Percentiles rank a stretch among this genome's conserved stretches.
phyloP scores from a whole-genome alignment of 2,113 vertebrate genomes.

The Choloepus hoffmanni region DNA sequence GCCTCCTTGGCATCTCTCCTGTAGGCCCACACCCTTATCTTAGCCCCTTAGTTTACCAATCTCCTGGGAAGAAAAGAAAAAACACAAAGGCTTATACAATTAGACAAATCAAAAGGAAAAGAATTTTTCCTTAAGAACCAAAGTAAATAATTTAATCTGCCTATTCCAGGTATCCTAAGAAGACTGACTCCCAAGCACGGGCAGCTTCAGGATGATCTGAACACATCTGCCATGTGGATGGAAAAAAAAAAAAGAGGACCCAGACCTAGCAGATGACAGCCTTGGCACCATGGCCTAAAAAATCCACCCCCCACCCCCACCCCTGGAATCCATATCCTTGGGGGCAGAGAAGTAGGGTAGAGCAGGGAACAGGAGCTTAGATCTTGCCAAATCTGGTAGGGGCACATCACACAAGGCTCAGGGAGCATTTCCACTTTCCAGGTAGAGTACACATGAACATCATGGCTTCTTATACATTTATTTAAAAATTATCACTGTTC shows the following conservation, averaged over 20 bases:
- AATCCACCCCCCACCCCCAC: neutral
- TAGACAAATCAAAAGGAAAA: constrained; percentile 16
- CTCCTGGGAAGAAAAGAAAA: neutral
- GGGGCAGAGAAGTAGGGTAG: neutral
- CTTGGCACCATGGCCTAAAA: neutral
- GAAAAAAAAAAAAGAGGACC: neutral
- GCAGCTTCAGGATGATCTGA: neutral
- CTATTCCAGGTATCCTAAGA: neutral
- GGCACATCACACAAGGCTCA: neutral
- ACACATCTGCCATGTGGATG: neutral
- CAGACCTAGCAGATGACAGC: neutral
- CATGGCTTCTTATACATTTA: neutral
- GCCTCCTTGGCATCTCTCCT: neutral
- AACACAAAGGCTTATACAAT: constrained; percentile 14
- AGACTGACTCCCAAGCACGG: neutral
- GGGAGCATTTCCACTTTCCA: neutral
- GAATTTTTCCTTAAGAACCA: neutral
- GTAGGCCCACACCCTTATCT: neutral
- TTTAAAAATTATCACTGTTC: neutral
- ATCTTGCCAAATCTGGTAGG: neutral
- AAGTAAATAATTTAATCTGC: neutral
- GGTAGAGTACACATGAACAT: neutral
- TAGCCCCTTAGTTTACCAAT: neutral
- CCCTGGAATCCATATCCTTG: neutral
- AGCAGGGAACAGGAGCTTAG: neutral